Evolutionary conservation across 2,113 vertebrate species (phyloP).

Genomic region (Octodon degus): DNA sequence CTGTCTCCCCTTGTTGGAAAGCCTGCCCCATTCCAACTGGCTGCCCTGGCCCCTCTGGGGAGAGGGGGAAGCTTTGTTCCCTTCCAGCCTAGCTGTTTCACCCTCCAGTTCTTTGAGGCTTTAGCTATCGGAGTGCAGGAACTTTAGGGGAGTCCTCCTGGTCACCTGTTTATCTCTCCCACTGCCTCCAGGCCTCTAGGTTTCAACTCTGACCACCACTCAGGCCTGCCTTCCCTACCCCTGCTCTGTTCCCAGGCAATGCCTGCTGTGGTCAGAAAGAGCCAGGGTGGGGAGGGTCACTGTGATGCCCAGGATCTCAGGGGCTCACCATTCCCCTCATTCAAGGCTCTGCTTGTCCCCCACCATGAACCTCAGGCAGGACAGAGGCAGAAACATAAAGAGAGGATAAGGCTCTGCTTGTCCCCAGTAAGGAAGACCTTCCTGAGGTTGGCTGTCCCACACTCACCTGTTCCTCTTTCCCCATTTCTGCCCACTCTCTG

Average conservation of each 20-base stretch:
- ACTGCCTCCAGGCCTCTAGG: slow-evolving; percentile 52
- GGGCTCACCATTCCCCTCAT: slow-evolving; percentile 6
- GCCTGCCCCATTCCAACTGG: neutral
- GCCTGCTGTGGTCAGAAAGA: neutral
- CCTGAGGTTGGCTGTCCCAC: neutral
- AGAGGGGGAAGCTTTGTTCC: neutral
- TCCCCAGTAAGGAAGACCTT: neutral
- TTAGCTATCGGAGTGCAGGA: slow-evolving; percentile 3
- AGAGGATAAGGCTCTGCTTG: neutral
- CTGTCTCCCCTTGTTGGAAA: neutral
- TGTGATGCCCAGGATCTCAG: slow-evolving; percentile 68
- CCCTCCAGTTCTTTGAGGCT: neutral
- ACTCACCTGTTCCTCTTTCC: neutral
- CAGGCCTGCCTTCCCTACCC: slow-evolving; percentile 68
- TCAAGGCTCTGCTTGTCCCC: slow-evolving; percentile 19
- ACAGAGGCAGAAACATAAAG: slow-evolving; percentile 10
- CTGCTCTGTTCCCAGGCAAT: slow-evolving; percentile 41
- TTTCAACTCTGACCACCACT: slow-evolving; percentile 46
- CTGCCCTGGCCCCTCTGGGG: neutral
- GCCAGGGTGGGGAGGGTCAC: slow-evolving; percentile 54
- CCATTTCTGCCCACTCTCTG: neutral
- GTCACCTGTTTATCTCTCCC: neutral
- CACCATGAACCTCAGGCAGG: neutral
- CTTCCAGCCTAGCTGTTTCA: neutral
- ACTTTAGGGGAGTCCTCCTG: neutral